A percentile compares a stretch with the other conserved stretches of the same genome.
phyloP scores from a whole-genome alignment of 2,113 vertebrate species.

The Chaetodon trifascialis region DNA sequence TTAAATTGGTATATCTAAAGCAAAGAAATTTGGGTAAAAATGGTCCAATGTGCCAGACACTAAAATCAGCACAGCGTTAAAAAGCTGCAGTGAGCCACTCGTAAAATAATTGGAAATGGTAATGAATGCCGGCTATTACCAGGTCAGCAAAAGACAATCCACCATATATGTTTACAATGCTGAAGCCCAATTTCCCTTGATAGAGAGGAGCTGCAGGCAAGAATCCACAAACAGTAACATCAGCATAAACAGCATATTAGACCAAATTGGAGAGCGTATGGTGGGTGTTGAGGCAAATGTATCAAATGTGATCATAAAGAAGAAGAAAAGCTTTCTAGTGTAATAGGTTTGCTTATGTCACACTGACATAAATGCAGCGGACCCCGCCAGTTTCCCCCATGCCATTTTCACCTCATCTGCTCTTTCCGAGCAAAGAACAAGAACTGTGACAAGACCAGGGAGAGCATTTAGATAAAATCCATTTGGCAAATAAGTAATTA shows the following conservation, averaged over 20 bases:
- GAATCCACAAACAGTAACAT: slow-evolving; percentile 11
- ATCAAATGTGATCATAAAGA: slow-evolving; percentile 21
- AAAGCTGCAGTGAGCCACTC: slow-evolving; percentile 34
- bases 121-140: slow-evolving; percentile 53
- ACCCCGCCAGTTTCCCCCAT: background rate
- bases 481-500: slow-evolving; percentile 50
- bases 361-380: background rate
- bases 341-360: slow-evolving; percentile 8
- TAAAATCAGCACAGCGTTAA: slow-evolving; percentile 38
- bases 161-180: slow-evolving; percentile 15
- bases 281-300: slow-evolving; percentile 6
- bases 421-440: slow-evolving; percentile 19
- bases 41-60: slow-evolving; percentile 17
- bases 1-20: slow-evolving; percentile 32
- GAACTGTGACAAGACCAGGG: slow-evolving; percentile 1
- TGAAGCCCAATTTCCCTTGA: slow-evolving; percentile 41
- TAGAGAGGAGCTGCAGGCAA: slow-evolving; percentile 16
- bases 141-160: slow-evolving; percentile 40
- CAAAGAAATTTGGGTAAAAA: slow-evolving; percentile 52
- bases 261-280: background rate
- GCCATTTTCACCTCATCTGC: background rate
- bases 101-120: slow-evolving; percentile 59
- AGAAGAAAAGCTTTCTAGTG: background rate
- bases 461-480: slow-evolving; percentile 40
- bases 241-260: slow-evolving; percentile 32